These are phyloP conservation scores for Sinotaia quadrata DNA, from an alignment of 2,888 invertebrate genomes.

Conservation along the genomic window DNA sequence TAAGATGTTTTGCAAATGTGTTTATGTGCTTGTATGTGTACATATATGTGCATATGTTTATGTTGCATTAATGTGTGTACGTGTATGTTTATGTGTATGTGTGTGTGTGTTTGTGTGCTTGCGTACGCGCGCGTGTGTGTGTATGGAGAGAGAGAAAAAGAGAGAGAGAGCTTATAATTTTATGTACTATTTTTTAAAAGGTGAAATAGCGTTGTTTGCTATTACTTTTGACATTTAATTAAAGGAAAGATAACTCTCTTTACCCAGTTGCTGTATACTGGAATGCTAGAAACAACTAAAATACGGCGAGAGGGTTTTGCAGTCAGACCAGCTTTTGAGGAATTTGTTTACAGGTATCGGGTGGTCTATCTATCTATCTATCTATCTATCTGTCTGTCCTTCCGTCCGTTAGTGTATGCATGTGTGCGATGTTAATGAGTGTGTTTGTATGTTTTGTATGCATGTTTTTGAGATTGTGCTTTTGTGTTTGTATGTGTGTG, in stretches of 20 bases:
- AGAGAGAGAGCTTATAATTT: too few species aligned
- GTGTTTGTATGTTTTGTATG: not conserved
- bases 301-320: slow-evolving; percentile 70
- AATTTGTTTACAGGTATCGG: slow-evolving; percentile 67
- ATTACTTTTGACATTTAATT: not conserved
- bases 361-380: not conserved
- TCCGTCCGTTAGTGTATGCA: not conserved
- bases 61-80: too few species aligned
- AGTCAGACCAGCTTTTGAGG: slow-evolving; percentile 64
- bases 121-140: slow-evolving; percentile 2
- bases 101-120: not conserved
- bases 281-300: slow-evolving; percentile 70
- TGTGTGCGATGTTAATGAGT: not conserved
- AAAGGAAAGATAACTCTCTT: not conserved
- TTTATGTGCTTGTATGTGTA: not conserved
- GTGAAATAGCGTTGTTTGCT: too few species aligned
- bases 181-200: too few species aligned
- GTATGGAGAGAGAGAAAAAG: too few species aligned
- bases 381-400: not conserved
- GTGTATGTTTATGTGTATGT: slow-evolving; percentile 8
- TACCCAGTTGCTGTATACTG: slow-evolving; percentile 68
- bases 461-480: not conserved
- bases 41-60: not conserved
- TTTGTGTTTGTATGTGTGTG: not conserved
- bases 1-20: too few species aligned